Evolutionary conservation across 2,113 vertebrate species (phyloP), one percentile per base, ranked within the genome.

Genomic region (Pelusios castaneus): DNA sequence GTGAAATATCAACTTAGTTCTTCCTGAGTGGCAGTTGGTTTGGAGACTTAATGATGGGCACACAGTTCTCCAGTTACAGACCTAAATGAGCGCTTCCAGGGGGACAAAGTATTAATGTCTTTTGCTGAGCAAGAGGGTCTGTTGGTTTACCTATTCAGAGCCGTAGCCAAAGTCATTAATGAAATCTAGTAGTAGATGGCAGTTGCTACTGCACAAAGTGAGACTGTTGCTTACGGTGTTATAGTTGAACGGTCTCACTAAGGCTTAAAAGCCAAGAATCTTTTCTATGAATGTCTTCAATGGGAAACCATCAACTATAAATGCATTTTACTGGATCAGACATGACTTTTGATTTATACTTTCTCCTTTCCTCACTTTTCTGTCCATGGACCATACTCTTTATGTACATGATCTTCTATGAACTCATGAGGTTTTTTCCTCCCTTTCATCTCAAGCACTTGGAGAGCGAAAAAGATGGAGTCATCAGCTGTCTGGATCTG

Each of bases 401-500:
- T 29, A 10, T 24, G 2, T 92, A 38, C 86, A 87, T 90, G 10
- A 24, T 76, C 89, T 70, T 89, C 13, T 17, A 3, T n/a, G 75
- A 54, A 5, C 4, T 34, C 2, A 67, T 51, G 5, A 14, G n/a
- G 41, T 77, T 7, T 80, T 79, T 79, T 49, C 47, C 47, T 10
- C 47, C 80, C 29, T 58, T 67, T 89, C 75, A 2, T 87, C 87
- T 97, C 49, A 98, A 99, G 99, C 99, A 99, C 94, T 96, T 99
- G 98, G 99, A 99, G 91, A 98, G 87, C 60, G 99, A 99, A 98
- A 98, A 98, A 87, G 99, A 99, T 2, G 99, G 99, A 85, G 99
- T 99, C 63, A 98, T 99, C 87, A 95, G 98, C 97, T 99, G 99
- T 92, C 96, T 99, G 96, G 99, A 99, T 98, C 98, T 99, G 86